Evolutionary conservation across 2,797 vertebrate species (phyloP).

Genomic region (Phataginus tetradactyla): DNA sequence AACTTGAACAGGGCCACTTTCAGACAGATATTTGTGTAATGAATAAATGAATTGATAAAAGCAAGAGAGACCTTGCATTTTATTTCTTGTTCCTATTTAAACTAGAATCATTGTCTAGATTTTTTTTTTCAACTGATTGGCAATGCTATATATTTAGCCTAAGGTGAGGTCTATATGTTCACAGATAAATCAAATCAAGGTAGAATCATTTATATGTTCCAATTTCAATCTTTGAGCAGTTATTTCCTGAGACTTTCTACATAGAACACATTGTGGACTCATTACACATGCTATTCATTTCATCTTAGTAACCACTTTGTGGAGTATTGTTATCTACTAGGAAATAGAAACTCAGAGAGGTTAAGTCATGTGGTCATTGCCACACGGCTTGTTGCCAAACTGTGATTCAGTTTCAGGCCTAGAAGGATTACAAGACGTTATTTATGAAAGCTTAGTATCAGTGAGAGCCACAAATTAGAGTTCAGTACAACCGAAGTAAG

Average conservation of each 20-base stretch:
- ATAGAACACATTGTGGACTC: not conserved
- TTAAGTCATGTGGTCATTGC: not conserved
- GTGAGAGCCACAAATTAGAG: not conserved
- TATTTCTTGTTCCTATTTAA: not conserved
- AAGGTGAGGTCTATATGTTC: not conserved
- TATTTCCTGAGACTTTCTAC: not conserved
- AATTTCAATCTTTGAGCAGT: not conserved
- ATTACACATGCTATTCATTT: not conserved
- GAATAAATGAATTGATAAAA: not conserved
- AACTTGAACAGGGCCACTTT: not conserved
- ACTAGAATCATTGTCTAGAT: not conserved
- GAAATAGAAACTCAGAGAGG: not conserved
- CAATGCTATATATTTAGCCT: not conserved
- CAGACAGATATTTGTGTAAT: not conserved
- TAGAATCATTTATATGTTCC: not conserved
- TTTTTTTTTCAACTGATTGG: not conserved
- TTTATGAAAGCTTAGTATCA: not conserved
- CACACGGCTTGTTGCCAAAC: not conserved
- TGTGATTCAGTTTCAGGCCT: not conserved
- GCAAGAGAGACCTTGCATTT: not conserved
- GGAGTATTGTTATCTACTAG: not conserved
- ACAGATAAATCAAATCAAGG: not conserved
- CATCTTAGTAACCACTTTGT: not conserved
- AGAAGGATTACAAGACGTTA: not conserved
- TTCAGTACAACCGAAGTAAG: not conserved